These are phyloP conservation scores for Hyphantria cunea DNA, from an alignment of 1,140 invertebrate genomes.

Conservation along the genomic window DNA sequence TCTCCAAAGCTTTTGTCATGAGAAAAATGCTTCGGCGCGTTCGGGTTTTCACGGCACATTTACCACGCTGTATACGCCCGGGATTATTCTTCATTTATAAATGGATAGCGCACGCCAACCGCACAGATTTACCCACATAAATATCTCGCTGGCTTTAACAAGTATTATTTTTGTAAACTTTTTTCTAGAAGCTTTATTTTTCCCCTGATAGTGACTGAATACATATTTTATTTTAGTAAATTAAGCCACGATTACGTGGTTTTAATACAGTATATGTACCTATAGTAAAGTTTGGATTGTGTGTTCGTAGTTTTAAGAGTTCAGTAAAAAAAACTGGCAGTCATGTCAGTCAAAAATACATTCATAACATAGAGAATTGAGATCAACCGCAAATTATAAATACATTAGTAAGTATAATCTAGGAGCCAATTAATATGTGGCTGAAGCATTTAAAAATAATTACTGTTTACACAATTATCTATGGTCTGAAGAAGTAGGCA, in stretches of 20 bases:
- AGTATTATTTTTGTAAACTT: slow-evolving; percentile 15
- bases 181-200: not conserved
- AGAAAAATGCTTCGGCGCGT: slow-evolving; percentile 66
- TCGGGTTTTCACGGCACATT: slow-evolving; percentile 73
- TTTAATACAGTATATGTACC: too few species aligned
- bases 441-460: slow-evolving; percentile 27
- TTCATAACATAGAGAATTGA: slow-evolving; percentile 3
- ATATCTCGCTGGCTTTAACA: slow-evolving; percentile 35
- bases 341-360: too few species aligned
- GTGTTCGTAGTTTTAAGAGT: not conserved
- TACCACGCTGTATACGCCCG: slow-evolving; percentile 56
- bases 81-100: slow-evolving; percentile 72
- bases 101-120: slow-evolving; percentile 58
- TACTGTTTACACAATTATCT: slow-evolving; percentile 29
- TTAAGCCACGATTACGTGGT: slow-evolving; percentile 8
- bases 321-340: too few species aligned
- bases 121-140: slow-evolving; percentile 56
- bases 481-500: slow-evolving; percentile 5
- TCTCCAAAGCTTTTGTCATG: slow-evolving; percentile 65
- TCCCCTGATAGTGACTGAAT: not conserved
- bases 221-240: not conserved
- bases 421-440: slow-evolving; percentile 17
- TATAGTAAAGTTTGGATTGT: too few species aligned
- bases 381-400: slow-evolving; percentile 24
- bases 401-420: slow-evolving; percentile 23